Base-by-base conservation (phyloP, 2,113 vertebrate genomes). In the Phrynocephalus versicolor region DNA sequence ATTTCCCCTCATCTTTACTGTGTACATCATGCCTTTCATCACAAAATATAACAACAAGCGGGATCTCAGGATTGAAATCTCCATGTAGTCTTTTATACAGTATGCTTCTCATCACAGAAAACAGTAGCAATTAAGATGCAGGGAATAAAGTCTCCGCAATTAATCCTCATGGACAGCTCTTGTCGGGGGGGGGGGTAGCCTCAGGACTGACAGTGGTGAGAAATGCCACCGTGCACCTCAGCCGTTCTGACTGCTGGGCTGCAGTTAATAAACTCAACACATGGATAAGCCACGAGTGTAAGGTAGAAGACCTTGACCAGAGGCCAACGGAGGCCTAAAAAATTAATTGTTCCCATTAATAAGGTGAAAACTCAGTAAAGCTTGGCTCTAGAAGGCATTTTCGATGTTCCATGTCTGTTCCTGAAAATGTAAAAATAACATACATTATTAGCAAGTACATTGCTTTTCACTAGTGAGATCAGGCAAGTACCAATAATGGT, bases 1-100 rank as follows among this genome's bases (percentile, higher is more conserved):
- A 10, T 51, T 51, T 51, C 10, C 45, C 45, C 45, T 10, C 45
- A 51, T 51, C 45, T 62, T 62, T 62, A 1, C 60, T 62, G 19
- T 62, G 23, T 62, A 62, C 23, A 62, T 21, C 16, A 62, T 62
- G 5, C 60, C 23, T 62, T 18, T 23, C 60, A 21, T 6, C 60
- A 62, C 18, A 62, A 18, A 2, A 62, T 3, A 25, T 19, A 64
- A 51, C 6, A 19, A 19, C 60, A 64, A 18, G 19, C 21, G 6
- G 18, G 60, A 6, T 64, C 60, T 25, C 18, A 64, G 23, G 18
- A 25, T 23, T 25, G 8, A 19, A 25, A 25, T 64, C 21, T 64
- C 23, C 64, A 67, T 91, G 89, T 51, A 90, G 83, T 60, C 73
- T 51, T 91, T 93, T 88, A 82, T 82, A 82, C 91, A 94, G 92